Evolutionary conservation across 2,888 invertebrate genomes (phyloP).

Genomic region (Stomorhina lunata): DNA sequence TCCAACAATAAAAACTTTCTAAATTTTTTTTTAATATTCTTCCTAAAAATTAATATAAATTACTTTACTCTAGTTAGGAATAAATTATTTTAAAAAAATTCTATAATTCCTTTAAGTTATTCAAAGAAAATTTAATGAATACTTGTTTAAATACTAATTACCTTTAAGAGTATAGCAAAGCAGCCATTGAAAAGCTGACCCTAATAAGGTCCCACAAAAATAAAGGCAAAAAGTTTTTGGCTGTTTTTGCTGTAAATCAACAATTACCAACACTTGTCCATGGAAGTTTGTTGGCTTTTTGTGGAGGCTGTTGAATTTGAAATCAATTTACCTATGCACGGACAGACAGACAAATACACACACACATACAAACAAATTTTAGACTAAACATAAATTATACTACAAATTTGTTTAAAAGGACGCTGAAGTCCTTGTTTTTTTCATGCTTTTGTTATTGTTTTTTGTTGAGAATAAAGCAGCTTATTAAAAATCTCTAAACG

Average conservation of each 20-base stretch:
- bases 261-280: constrained; percentile 51
- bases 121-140: not conserved
- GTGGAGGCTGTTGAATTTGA: constrained; percentile 5
- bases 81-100: not conserved
- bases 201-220: constrained; percentile 4
- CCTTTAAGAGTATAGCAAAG: not conserved
- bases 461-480: constrained; percentile 54
- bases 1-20: not conserved
- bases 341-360: not conserved
- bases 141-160: constrained; percentile 41
- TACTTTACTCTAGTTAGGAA: not conserved
- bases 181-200: not conserved
- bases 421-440: not conserved
- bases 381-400: not conserved
- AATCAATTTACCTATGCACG: constrained; percentile 48
- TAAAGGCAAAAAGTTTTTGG: not conserved
- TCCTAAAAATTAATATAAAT: constrained; percentile 15
- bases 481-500: constrained; percentile 64
- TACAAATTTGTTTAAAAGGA: constrained; percentile 20
- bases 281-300: not conserved
- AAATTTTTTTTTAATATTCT: not conserved
- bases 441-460: not conserved
- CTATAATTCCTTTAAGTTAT: not conserved
- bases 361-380: not conserved
- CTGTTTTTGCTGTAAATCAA: not conserved